Conservation (phyloP, 1,140 invertebrate genomes). For the Chymomyza costata region DNA sequence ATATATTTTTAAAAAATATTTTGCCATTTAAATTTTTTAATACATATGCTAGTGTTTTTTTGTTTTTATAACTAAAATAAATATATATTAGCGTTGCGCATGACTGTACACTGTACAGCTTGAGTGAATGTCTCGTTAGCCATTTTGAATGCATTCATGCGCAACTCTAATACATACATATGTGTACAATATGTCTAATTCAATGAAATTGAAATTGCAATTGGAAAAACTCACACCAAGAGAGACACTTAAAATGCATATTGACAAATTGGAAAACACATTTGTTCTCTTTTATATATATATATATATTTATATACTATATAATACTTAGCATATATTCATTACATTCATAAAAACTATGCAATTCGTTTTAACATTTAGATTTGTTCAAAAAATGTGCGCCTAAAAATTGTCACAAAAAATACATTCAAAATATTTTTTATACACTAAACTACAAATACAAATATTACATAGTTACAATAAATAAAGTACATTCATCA, state of each 20-base stretch:
- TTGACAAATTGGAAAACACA: conserved; percentile 39
- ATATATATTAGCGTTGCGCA: no score
- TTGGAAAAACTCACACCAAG: conserved; percentile 35
- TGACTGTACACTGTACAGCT: no score
- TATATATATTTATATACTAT: no score
- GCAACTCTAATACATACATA: conserved; percentile 34
- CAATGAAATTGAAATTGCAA: conserved; percentile 37
- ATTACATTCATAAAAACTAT: no score
- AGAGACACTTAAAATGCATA: conserved; percentile 47
- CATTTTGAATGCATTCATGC: no score
- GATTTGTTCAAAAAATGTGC: conserved; percentile 56
- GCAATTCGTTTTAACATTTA: conserved; percentile 46
- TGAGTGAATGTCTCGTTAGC: no score
- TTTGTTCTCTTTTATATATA: conserved; percentile 14
- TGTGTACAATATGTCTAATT: conserved; percentile 23
- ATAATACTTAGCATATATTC: no score
- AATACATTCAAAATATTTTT: conserved; percentile 61
- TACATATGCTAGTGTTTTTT: no score
- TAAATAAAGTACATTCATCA: conserved; percentile 51
- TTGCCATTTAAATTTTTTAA: no score
- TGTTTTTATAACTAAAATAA: conserved; percentile 12
- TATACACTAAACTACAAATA: conserved; percentile 56
- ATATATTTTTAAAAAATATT: no score
- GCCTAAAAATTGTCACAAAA: conserved; percentile 65
- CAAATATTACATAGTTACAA: conserved; percentile 37